A percentile compares a stretch with the other conserved stretches of the same genome.
Conservation (phyloP, 2,113 vertebrate genomes). For the Candoia aspera region DNA sequence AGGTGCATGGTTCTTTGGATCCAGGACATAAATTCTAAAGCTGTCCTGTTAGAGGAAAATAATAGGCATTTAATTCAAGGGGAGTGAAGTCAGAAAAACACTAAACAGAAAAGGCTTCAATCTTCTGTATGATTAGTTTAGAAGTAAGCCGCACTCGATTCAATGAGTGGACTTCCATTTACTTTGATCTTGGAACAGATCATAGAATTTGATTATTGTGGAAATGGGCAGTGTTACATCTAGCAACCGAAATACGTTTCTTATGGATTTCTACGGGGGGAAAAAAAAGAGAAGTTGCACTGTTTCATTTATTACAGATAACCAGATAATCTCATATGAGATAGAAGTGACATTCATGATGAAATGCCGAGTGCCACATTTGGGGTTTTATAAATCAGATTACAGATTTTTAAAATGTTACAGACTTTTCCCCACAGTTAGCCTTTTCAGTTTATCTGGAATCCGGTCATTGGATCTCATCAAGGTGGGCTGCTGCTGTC, state of each 20-base stretch:
- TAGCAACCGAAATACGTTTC: neutral
- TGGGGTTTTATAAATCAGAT: conserved; percentile 54
- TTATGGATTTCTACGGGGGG: neutral
- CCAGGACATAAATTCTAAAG: neutral
- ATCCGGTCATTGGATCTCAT: conserved; percentile 84
- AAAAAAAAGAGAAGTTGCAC: neutral
- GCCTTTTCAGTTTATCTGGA: conserved; percentile 83
- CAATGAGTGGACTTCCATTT: neutral
- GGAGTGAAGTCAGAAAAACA: neutral
- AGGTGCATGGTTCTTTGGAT: conserved; percentile 13
- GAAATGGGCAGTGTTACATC: neutral
- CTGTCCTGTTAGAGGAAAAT: neutral
- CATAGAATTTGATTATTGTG: conserved; percentile 5
- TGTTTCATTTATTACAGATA: neutral
- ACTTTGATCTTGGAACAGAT: neutral
- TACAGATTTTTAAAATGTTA: conserved; percentile 67
- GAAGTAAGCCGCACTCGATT: neutral
- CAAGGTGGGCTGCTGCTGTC: conserved; percentile 80
- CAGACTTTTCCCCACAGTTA: conserved; percentile 81
- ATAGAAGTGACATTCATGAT: neutral
- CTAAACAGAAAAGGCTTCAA: conserved; percentile 4
- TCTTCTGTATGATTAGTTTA: neutral
- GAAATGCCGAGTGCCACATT: conserved; percentile 43
- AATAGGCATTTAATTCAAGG: conserved; percentile 31
- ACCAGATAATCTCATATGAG: neutral